A percentile compares a stretch with the other conserved stretches of the same genome.
Conservation (phyloP, 2,888 invertebrate genomes). For the Agonopterix heracliana region DNA sequence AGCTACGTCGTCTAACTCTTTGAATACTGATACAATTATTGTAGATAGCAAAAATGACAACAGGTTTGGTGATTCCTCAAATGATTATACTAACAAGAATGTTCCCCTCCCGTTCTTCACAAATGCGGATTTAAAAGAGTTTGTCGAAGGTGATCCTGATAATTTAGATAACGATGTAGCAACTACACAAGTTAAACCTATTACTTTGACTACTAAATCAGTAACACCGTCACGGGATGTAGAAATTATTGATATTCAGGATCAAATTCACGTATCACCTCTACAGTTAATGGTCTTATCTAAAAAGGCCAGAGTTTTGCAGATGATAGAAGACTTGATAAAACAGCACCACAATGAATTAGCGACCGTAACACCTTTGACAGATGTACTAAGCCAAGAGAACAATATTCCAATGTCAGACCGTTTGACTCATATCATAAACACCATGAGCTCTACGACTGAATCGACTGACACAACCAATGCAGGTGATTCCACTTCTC, state of each 20-base stretch:
- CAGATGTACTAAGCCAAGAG: conserved; percentile 40
- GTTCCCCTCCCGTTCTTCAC: conserved; percentile 49
- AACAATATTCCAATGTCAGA: conserved; percentile 46
- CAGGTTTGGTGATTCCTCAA: conserved; percentile 9
- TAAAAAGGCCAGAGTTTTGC: conserved; percentile 66
- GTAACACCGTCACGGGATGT: conserved; percentile 23
- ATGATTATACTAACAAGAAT: conserved; percentile 37
- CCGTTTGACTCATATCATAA: conserved; percentile 57
- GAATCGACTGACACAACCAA: conserved; percentile 26
- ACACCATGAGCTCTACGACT: conserved; percentile 50
- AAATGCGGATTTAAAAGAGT: conserved; percentile 46
- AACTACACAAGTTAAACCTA: conserved; percentile 18
- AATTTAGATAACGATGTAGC: conserved; percentile 13
- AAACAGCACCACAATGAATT: conserved; percentile 63
- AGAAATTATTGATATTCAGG: conserved; percentile 32
- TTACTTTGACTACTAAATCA: conserved; percentile 22
- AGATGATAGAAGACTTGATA: conserved; percentile 70
- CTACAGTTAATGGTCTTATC: conserved; percentile 63
- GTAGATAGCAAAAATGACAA: conserved; percentile 20
- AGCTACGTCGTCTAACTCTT: conserved; percentile 33
- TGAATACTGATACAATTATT: conserved; percentile 24
- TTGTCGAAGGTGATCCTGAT: conserved; percentile 25
- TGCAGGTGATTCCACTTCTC: conserved; percentile 19
- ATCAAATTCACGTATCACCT: conserved; percentile 50
- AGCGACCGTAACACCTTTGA: conserved; percentile 46